These are phyloP conservation scores for Tryphoninae sp. DNA, from an alignment of 2,888 invertebrate species.

Conservation along the genomic window DNA sequence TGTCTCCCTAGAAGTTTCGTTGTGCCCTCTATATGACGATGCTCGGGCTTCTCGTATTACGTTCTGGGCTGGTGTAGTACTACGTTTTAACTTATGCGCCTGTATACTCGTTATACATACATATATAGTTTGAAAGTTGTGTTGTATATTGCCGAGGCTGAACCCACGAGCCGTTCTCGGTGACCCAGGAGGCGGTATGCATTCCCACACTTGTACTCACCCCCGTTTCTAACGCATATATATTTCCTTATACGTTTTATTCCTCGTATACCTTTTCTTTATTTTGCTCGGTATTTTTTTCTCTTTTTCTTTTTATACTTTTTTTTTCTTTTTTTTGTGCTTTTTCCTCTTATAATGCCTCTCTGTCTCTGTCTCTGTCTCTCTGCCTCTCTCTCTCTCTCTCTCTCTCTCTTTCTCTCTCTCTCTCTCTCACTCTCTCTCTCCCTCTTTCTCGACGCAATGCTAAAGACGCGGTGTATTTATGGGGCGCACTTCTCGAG, in stretches of 20 bases:
- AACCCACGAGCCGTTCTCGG: slow-evolving; percentile 38
- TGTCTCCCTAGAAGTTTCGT: slow-evolving; percentile 54
- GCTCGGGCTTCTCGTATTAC: slow-evolving; percentile 12
- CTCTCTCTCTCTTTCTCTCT: not conserved
- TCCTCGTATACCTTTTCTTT: not conserved
- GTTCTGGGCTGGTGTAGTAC: slow-evolving; percentile 17
- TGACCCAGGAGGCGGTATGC: slow-evolving; percentile 46
- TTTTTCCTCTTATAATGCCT: slow-evolving; percentile 2
- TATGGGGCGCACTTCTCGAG: slow-evolving; percentile 27
- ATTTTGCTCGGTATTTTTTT: not conserved
- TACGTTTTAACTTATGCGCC: slow-evolving; percentile 44
- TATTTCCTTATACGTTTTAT: no score
- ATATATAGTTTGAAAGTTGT: not conserved
- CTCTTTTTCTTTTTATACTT: slow-evolving; percentile 15
- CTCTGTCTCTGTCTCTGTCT: not conserved
- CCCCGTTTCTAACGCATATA: not conserved
- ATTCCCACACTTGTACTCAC: slow-evolving; percentile 42
- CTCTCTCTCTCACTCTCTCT: not conserved
- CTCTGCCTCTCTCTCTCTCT: slow-evolving; percentile 3
- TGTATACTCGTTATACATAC: slow-evolving; percentile 4
- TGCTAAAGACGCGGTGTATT: slow-evolving; percentile 41
- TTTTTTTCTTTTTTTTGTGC: slow-evolving; percentile 15
- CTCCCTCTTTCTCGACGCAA: slow-evolving; percentile 29
- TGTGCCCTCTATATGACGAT: slow-evolving; percentile 26
- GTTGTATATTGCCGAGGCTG: slow-evolving; percentile 21